A percentile compares a stretch with the other conserved stretches of the same genome.
Conservation (phyloP, 2,797 vertebrate genomes). For the Catamblyrhynchus diadema region DNA sequence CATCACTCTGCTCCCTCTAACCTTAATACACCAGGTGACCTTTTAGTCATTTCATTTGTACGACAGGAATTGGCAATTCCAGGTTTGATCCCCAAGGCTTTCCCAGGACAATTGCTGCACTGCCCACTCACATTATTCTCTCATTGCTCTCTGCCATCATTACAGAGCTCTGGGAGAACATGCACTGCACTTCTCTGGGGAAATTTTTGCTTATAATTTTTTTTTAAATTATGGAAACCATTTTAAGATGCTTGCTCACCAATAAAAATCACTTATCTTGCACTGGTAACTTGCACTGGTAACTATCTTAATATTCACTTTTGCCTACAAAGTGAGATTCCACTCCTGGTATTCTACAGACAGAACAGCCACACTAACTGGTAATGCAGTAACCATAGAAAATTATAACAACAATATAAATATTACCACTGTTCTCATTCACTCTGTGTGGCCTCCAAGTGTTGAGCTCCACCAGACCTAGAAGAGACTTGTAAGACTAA, state of each 20-base stretch:
- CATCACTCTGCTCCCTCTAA: not conserved
- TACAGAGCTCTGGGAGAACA: not conserved
- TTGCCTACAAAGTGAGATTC: not conserved
- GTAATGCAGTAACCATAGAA: not conserved
- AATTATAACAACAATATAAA: not conserved
- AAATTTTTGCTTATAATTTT: not conserved
- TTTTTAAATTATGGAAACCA: not conserved
- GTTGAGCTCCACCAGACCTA: not conserved
- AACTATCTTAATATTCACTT: not conserved
- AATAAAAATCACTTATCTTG: not conserved
- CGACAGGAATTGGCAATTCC: not conserved
- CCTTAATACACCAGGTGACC: not conserved
- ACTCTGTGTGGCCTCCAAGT: not conserved
- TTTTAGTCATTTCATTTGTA: not conserved
- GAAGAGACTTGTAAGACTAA: not conserved
- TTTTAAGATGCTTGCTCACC: not conserved
- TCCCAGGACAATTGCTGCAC: not conserved
- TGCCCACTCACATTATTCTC: not conserved
- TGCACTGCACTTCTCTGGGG: accelerated
- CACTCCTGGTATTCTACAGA: not conserved
- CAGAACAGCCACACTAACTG: not conserved
- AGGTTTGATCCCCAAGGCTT: not conserved
- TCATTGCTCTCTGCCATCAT: not conserved
- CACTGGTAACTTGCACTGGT: not conserved
- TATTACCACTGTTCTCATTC: not conserved